Percentiles rank a stretch among this genome's conserved stretches.
Evolutionary conservation across 2,797 vertebrate genomes (phyloP).

Genomic region (Cyprinodon diabolis): DNA sequence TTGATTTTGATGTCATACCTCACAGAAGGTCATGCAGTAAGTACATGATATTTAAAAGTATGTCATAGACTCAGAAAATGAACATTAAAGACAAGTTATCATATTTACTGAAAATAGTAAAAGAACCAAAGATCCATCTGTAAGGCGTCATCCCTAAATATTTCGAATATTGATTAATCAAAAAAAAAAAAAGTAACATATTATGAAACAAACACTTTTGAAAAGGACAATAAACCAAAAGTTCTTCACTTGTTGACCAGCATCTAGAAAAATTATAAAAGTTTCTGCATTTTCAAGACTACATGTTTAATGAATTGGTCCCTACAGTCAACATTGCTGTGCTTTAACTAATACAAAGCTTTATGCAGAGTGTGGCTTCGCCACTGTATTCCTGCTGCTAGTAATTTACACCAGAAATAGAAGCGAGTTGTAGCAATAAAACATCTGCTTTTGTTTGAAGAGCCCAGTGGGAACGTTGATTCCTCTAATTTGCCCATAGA

Average conservation of each 20-base stretch:
- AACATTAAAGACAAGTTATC: too few relatives aligned
- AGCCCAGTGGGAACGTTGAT: conserved; percentile 61
- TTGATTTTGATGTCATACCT: too few relatives aligned
- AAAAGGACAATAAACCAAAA: neutral
- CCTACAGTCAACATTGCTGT: neutral
- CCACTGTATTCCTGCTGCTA: conserved; percentile 11
- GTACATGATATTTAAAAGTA: too few relatives aligned
- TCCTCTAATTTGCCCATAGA: conserved; percentile 50
- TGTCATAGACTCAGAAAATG: too few relatives aligned
- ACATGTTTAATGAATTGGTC: neutral
- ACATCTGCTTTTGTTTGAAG: conserved; percentile 72
- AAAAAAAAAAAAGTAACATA: neutral
- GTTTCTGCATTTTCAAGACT: neutral
- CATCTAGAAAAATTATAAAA: neutral
- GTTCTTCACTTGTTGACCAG: neutral
- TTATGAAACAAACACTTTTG: neutral
- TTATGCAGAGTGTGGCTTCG: conserved; percentile 19
- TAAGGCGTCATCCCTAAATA: neutral
- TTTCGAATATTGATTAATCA: neutral
- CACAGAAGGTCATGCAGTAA: too few relatives aligned
- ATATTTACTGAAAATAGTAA: too few relatives aligned
- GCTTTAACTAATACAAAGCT: conserved; percentile 13
- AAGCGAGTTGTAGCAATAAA: conserved; percentile 51
- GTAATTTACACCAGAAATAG: conserved; percentile 40
- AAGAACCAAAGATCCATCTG: neutral